phyloP scores from a whole-genome alignment of 2,797 vertebrate species.

The Corythornis leucogaster region DNA sequence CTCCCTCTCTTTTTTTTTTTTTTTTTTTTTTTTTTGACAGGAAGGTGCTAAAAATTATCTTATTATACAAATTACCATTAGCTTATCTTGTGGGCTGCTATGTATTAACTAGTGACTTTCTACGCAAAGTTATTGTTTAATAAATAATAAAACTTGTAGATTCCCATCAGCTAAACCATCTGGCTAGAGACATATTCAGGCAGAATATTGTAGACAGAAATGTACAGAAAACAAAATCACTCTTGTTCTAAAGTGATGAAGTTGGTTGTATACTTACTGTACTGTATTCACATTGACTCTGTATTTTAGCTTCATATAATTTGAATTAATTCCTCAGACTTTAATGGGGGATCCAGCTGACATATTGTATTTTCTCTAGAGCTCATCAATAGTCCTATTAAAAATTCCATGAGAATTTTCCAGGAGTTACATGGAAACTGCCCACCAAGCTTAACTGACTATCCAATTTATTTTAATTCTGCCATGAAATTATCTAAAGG shows the following conservation, averaged over 20 bases:
- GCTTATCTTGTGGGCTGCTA: background rate
- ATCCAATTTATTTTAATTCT: background rate
- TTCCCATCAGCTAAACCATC: background rate
- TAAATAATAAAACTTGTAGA: background rate
- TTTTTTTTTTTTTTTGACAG: background rate
- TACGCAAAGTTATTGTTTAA: background rate
- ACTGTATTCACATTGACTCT: background rate
- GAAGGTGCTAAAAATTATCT: background rate
- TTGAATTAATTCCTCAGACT: background rate
- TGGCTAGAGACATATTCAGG: background rate
- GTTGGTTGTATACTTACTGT: background rate
- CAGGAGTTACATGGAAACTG: background rate
- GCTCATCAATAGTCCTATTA: background rate
- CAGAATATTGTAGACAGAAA: background rate
- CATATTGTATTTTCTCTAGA: background rate
- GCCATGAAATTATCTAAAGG: background rate
- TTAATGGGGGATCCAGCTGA: background rate
- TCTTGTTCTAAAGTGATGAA: background rate
- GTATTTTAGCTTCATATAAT: background rate
- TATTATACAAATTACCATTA: background rate
- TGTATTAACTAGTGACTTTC: background rate
- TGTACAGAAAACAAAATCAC: background rate
- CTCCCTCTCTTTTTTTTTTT: rapidly evolving
- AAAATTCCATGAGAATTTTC: background rate
- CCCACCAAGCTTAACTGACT: background rate